Evolutionary conservation across 2,797 vertebrate species (phyloP).

Genomic region (Cephalopachus bancanus): DNA sequence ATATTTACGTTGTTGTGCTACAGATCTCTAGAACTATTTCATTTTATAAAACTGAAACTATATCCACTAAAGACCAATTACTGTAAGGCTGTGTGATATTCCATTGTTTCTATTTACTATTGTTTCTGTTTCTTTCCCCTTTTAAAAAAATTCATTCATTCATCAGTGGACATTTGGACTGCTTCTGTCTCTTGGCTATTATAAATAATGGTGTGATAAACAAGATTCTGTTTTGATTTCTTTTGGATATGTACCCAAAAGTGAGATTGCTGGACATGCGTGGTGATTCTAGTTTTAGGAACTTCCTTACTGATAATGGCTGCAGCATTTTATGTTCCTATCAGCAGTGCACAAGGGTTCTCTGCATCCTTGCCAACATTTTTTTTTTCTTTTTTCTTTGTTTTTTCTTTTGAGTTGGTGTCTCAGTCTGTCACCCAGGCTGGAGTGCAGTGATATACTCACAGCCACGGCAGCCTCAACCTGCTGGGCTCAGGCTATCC

Average conservation of each 20-base stretch:
- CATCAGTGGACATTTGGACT: background rate
- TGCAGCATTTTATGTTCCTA: background rate
- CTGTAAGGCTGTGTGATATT: background rate
- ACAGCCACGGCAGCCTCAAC: too few species aligned
- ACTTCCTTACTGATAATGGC: background rate
- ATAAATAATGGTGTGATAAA: background rate
- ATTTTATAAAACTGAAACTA: background rate
- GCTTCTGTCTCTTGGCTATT: background rate
- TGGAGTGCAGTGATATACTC: too few species aligned
- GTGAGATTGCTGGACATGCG: background rate
- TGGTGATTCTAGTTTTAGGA: background rate
- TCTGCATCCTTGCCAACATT: background rate
- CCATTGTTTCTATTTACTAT: background rate
- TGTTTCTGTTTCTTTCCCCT: background rate
- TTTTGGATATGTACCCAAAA: background rate
- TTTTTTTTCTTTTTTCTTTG: too few species aligned
- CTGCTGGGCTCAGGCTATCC: too few species aligned
- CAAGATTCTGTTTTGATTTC: background rate
- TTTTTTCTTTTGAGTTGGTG: too few species aligned
- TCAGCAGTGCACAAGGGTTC: background rate
- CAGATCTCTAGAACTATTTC: background rate
- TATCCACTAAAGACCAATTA: background rate
- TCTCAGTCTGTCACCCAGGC: too few species aligned
- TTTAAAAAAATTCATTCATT: background rate
- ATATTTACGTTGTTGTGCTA: background rate